Conservation (phyloP, 2,797 vertebrate genomes). For the Nyctalus aviator region DNA sequence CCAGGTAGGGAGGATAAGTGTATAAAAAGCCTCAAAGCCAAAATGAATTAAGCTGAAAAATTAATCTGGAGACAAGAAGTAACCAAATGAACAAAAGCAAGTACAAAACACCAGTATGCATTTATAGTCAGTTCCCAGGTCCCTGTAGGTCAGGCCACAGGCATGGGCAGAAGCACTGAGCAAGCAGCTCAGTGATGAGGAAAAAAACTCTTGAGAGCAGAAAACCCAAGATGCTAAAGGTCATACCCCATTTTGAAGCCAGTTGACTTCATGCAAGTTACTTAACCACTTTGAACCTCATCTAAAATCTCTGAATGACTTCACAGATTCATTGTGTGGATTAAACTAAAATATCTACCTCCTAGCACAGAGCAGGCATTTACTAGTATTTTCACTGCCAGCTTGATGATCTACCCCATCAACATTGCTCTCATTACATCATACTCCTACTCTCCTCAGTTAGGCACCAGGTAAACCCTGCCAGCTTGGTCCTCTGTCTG, state of each 20-base stretch:
- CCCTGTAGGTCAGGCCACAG: constrained; percentile 68
- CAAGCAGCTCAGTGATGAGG: background rate
- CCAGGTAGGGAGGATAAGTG: constrained; percentile 52
- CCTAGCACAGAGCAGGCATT: background rate
- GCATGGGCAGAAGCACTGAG: background rate
- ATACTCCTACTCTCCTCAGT: background rate
- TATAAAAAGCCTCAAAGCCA: constrained; percentile 57
- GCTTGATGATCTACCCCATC: background rate
- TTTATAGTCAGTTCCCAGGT: constrained; percentile 67
- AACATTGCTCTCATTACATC: background rate
- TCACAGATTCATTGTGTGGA: background rate
- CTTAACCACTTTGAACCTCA: background rate
- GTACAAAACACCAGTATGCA: background rate
- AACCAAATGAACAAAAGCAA: constrained; percentile 55
- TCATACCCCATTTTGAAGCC: background rate
- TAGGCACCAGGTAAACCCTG: background rate
- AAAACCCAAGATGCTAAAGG: background rate
- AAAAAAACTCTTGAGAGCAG: background rate
- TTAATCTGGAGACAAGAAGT: constrained; percentile 63
- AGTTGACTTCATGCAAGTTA: background rate
- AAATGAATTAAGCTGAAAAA: constrained; percentile 58
- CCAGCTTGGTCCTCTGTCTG: background rate
- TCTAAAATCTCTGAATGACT: constrained; percentile 1
- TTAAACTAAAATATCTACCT: background rate
- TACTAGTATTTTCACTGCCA: no score